Conservation (phyloP, 2,888 invertebrate species). For the Catocala nupta region DNA sequence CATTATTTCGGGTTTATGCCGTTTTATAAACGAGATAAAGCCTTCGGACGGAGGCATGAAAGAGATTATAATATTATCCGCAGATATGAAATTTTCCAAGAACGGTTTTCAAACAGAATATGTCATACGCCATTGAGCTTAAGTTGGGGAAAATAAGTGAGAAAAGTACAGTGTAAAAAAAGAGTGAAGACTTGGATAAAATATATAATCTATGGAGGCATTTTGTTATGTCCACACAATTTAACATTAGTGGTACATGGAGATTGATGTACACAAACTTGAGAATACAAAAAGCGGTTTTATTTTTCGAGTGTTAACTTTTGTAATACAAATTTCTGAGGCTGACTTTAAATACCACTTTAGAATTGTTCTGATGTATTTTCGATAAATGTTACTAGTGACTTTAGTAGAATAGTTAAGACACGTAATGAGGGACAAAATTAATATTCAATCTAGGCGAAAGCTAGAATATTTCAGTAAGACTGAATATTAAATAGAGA, state of each 20-base stretch:
- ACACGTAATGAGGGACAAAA: no score
- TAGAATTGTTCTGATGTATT: not conserved
- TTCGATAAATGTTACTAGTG: no score
- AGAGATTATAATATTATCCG: conserved; percentile 51
- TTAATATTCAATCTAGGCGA: no score
- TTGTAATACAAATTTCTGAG: no score
- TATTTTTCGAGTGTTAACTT: no score
- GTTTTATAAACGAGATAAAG: conserved; percentile 56
- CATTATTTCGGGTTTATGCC: conserved; percentile 57
- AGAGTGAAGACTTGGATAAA: conserved; percentile 5
- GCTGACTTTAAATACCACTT: no score
- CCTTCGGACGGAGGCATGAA: conserved; percentile 42
- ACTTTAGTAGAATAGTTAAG: no score
- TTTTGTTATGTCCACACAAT: conserved; percentile 33
- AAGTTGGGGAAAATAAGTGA: conserved; percentile 13
- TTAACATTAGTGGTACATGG: conserved; percentile 20
- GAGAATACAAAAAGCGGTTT: not conserved
- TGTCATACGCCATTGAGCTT: conserved; percentile 39
- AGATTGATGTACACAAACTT: conserved; percentile 13
- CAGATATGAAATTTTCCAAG: conserved; percentile 38
- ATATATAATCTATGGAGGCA: not conserved
- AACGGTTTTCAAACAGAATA: conserved; percentile 39
- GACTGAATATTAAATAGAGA: no score
- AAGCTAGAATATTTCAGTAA: no score
- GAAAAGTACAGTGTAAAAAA: not conserved